Evolutionary conservation across 2,797 vertebrate species (phyloP).

Genomic region (Alcedo atthis): DNA sequence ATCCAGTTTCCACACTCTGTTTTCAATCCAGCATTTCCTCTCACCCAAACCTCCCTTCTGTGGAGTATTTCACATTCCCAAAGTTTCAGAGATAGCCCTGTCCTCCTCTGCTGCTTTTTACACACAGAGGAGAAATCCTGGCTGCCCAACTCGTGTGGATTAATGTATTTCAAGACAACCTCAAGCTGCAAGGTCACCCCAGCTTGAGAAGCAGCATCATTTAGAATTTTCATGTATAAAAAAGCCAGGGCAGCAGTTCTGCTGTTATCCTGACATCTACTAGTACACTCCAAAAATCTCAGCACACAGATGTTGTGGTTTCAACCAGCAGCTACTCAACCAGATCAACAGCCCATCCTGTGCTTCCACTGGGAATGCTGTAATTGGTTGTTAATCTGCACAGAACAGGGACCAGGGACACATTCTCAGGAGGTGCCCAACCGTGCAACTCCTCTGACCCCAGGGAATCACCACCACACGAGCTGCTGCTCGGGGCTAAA

Average conservation of each 20-base stretch:
- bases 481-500: background rate
- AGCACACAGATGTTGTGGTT: background rate
- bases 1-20: slow-evolving; percentile 12
- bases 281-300: background rate
- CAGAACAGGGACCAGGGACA: background rate
- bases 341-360: background rate
- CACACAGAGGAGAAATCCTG: background rate
- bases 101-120: background rate
- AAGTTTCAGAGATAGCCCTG: background rate
- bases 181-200: background rate
- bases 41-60: background rate
- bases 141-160: background rate
- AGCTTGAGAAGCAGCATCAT: background rate
- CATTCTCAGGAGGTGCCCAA: background rate
- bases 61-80: background rate
- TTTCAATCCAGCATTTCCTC: slow-evolving; percentile 9
- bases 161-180: background rate
- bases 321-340: background rate
- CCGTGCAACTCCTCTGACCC: background rate
- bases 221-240: background rate
- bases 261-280: background rate
- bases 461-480: background rate
- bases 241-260: background rate
- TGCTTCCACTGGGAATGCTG: background rate
- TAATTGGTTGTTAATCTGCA: background rate